Base-by-base conservation (phyloP, 2,113 vertebrate genomes). In the Xiphorhynchus elegans region DNA sequence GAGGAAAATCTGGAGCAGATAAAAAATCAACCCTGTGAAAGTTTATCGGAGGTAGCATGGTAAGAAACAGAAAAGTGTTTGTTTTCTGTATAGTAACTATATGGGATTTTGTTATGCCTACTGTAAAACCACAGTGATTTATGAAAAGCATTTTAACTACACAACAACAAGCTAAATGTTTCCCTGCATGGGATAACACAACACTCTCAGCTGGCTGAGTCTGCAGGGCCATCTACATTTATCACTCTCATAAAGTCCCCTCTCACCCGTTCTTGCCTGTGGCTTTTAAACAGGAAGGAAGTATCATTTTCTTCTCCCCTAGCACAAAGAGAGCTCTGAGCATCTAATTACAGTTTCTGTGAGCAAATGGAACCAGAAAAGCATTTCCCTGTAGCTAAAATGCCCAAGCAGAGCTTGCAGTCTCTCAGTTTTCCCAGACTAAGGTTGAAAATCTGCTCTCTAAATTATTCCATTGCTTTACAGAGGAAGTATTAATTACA, bases 401-500 rank as follows among this genome's bases (percentile, higher is more conserved):
- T 96, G 83, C 88, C 95, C 78, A 70, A 93, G 96, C 94, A 96
- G 91, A 88, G 25, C 95, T 95, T 6, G 0, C 94, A 84, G 77
- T 95, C 96, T 93, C 92, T 97, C 90, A 92, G 95, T 93, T 97
- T 97, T 97, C 96, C 88, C 96, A 97, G 96, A 96, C 94, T 90
- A 93, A 95, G 89, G 94, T 87, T 97, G 96, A 97, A 97, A 97
- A 97, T 93, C 98, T 91, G 93, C 91, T 98, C 89, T 97, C 97
- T 97, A 98, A 98, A 97, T 98, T 98, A 98, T 98, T 97, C 98
- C 94, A 90, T 96, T 98, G 90, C 98, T 97, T 97, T 97, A 96
- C 85, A 97, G 98, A 98, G 98, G 98, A 98, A 98, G 98, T 98
- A 98, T 98, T 98, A 98, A 98, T 98, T 98, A 98, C 98, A 98